phyloP scores from a whole-genome alignment of 2,888 invertebrate species.

The Imbricaverruca yamaguchii region DNA sequence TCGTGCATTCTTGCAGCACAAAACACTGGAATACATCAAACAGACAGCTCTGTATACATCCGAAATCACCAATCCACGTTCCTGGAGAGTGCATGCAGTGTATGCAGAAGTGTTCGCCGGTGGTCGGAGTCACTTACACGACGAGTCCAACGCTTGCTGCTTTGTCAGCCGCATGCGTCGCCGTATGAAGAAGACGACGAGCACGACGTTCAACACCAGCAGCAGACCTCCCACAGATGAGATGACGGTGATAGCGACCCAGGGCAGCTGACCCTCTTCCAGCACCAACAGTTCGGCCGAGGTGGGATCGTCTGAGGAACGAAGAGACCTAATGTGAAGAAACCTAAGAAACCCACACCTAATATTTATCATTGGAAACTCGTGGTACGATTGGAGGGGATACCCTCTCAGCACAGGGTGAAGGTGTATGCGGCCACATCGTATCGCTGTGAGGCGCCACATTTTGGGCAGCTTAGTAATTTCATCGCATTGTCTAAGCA shows the following conservation, averaged over 20 bases:
- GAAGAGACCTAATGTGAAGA: no score
- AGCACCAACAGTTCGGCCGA: conserved; percentile 38
- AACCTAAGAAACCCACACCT: no score
- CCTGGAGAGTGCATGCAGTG: no score
- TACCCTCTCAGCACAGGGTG: no score
- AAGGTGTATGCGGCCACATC: no score
- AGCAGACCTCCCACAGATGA: conserved; percentile 56
- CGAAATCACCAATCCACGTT: not conserved
- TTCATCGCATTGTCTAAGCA: not conserved
- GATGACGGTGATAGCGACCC: conserved; percentile 83
- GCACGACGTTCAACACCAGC: conserved; percentile 44
- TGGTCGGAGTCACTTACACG: not conserved
- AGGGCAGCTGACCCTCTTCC: conserved; percentile 71
- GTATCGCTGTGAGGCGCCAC: no score
- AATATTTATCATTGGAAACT: no score
- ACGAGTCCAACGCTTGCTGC: not conserved
- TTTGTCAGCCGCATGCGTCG: not conserved
- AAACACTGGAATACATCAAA: no score
- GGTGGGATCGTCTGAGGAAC: not conserved
- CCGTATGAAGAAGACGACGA: conserved; percentile 45
- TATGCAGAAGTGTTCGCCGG: no score
- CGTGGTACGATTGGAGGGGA: no score
- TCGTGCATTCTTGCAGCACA: no score
- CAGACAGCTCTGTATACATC: conserved; percentile 20
- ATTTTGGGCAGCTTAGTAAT: not conserved